Percentiles rank a stretch among this genome's conserved stretches.
Conservation (phyloP, 2,888 invertebrate genomes). For the Pasiphila rectangulata region DNA sequence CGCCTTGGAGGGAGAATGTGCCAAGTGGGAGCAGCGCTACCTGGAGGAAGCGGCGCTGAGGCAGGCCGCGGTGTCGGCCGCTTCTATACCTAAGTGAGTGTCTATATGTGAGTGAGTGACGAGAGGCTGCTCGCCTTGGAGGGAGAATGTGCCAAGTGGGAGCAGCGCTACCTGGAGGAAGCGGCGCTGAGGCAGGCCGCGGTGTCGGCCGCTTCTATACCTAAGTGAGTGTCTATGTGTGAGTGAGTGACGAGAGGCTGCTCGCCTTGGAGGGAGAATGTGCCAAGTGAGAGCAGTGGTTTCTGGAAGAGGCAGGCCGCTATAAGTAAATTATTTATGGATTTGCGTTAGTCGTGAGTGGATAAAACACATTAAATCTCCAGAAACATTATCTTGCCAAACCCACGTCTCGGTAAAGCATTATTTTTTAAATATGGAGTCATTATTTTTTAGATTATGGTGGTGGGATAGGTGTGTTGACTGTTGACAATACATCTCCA, state of each 20-base stretch:
- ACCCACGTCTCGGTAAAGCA: no score
- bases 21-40: constrained; percentile 93
- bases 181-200: constrained; percentile 89
- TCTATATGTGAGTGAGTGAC: constrained; percentile 67
- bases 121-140: constrained; percentile 82
- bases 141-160: constrained; percentile 92
- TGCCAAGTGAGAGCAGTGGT: constrained; percentile 92
- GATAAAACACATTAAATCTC: no score
- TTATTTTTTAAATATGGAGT: no score
- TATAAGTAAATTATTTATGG: no score
- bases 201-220: constrained; percentile 89
- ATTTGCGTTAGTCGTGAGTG: no score
- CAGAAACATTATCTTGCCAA: no score
- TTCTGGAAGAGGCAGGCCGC: constrained; percentile 90
- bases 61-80: constrained; percentile 91
- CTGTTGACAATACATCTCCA: no score
- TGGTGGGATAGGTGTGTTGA: no score
- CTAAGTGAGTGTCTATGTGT: constrained; percentile 79
- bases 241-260: no score
- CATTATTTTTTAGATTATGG: no score
- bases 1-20: constrained; percentile 88
- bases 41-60: constrained; percentile 89
- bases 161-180: constrained; percentile 91
- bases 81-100: constrained; percentile 85
- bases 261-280: no score